Evolutionary conservation across 2,113 vertebrate species (phyloP), one percentile per base, ranked within the genome.

Genomic region (Malurus melanocephalus): DNA sequence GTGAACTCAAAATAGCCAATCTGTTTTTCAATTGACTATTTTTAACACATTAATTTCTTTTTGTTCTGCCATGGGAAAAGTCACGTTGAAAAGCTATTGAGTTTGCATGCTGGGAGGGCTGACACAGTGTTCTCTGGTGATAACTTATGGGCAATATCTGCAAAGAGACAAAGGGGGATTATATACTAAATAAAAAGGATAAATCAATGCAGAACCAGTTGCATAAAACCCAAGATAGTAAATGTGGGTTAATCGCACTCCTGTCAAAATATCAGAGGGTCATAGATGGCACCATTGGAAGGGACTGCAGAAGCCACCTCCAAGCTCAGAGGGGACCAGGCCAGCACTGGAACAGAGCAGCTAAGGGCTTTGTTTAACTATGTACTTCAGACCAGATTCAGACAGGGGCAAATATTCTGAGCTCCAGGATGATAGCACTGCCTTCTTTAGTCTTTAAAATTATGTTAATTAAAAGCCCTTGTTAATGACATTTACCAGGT

Each of bases 21-120:
- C 8, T 72, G 27, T 19, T 69, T 86, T 91, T 85, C 45, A 65
- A 3, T 13, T 75, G 16, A 33, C 20, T 90, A 55, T 73, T 91
- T 94, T 92, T 72, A 90, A 76, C 32, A 91, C 35, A 73, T 60
- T 91, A 90, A 78, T 94, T 91, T 8, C 9, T 68, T 90, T 92
- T 72, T 87, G 20, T 72, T 85, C 85, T 83, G 55, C 53, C 18
- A 32, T 46, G 13, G 61, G 30, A 91, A 56, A 88, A 88, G 19
- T 71, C 40, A 62, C 16, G 4, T 26, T 62, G 69, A 80, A 94
- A 82, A 74, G 26, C 26, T 77, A 21, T 20, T 62, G 38, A 1
- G 3, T 80, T 86, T 53, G 8, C 64, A 38, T 3, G 1, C 48
- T 80, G n/a, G 9, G 22, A 80, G 11, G 11, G 48, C 24, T 87